A percentile compares a stretch with the other conserved stretches of the same genome.
phyloP scores from a whole-genome alignment of 30 jellyfish, hydroid and myxozoan species.

The Aurelia sp. region DNA sequence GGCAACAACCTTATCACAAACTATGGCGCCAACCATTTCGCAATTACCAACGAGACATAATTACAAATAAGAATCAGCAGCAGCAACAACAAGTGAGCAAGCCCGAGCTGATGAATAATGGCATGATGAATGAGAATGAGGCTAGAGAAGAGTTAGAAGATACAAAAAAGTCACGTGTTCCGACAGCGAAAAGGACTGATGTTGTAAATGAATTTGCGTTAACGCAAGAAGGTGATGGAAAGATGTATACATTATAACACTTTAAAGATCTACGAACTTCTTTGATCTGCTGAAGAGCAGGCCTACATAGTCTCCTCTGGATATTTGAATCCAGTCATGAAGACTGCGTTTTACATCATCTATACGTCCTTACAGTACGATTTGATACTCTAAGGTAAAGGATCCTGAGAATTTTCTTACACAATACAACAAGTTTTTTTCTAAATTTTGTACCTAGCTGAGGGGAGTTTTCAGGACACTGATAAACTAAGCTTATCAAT shows the following conservation, averaged over 20 bases:
- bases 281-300: too few species aligned
- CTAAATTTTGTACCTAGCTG: too few species aligned
- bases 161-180: slow-evolving; percentile 64
- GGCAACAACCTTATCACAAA: slow-evolving; percentile 26
- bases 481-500: too few species aligned
- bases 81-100: neutral
- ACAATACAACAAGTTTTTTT: too few species aligned
- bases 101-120: slow-evolving; percentile 39
- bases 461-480: too few species aligned
- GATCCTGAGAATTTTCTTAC: too few species aligned
- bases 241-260: slow-evolving; percentile 46
- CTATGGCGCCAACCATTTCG: neutral
- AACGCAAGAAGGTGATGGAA: slow-evolving; percentile 3
- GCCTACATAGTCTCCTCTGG: too few species aligned
- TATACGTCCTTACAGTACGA: too few species aligned
- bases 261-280: too few species aligned
- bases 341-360: too few species aligned
- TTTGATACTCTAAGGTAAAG: too few species aligned
- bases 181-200: slow-evolving; percentile 18
- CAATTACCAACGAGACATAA: slow-evolving; percentile 52
- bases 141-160: slow-evolving; percentile 75
- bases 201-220: neutral
- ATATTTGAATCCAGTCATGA: too few species aligned
- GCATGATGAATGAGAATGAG: slow-evolving; percentile 33
- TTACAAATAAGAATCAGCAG: slow-evolving; percentile 5